Evolutionary conservation across 2,888 invertebrate genomes (phyloP), one percentile per base, ranked within the genome.

Genomic region (Drosophila lacicola): DNA sequence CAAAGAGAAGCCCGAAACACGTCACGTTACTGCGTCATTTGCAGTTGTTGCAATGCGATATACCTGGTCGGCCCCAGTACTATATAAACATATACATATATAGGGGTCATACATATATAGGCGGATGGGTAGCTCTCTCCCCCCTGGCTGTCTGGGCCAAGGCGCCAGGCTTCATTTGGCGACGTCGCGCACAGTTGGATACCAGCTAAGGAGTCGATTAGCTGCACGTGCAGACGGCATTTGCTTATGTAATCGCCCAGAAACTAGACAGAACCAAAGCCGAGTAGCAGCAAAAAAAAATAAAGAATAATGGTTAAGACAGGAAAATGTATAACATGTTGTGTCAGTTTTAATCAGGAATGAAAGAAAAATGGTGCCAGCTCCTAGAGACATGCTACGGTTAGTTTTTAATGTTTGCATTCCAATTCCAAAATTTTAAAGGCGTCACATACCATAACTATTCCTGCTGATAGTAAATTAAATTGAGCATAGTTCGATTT

Each of bases 21-120:
- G 72, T 70, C 70, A 79, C 80, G 73, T 70, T 63, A 82, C 73
- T 84, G 79, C 78, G 78, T 77, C 79, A 80, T 71, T 80, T 80
- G 74, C 81, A 79, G 78, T 78, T 80, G 69, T 73, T 78, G 70
- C 55, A 60, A 68, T 66, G 70, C 60, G 63, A 77, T 77, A 77
- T 77, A 78, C 61, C 73, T 62, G 67, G 10, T 11, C 54, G 57
- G 55, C 47, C 70, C 45, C 51, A 60, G 58, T 45, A 57, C 51
- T 50, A 34, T 54, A 44, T 62, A 49, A 44, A 56, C 21, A 60
- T 62, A 47, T n/a, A 44, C 62, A 36, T 37, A 63, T 14, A 5
- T 25, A 33, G 29, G 29, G 29, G 25, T 8, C 51, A 51, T 17
- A 2, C 17, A 17, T n/a, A 14, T 41, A 39, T 47, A 21, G 42